Evolutionary conservation across 1,140 invertebrate species (phyloP), one percentile per base, ranked within the genome.

Genomic region (Antheraea pernyi): DNA sequence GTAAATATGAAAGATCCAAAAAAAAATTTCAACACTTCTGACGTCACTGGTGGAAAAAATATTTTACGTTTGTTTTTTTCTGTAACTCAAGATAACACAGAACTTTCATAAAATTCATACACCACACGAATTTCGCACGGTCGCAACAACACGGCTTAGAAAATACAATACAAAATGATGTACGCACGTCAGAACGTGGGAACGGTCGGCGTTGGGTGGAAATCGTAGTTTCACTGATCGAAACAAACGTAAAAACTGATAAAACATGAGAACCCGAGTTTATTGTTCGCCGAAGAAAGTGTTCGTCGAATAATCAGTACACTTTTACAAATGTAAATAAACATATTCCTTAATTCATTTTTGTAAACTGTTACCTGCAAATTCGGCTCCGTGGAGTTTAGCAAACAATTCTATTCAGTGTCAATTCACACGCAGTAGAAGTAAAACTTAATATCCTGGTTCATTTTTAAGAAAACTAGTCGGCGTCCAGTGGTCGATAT

Each of bases 181-280:
- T 19, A 60, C 4, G 22, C 19, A 60, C 59, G 59, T 30, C 19
- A 60, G 59, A 19, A 19, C 64, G 64, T 65, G 64, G 64, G 64
- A 65, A 19, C 64, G 64, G 64, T 19, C 61, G 30, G 30, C 30
- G 61, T 16, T 53, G 46, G 61, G 64, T 61, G 60, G 19, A 65
- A 65, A 48, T n/a, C 30, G 39, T 53, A 46, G 39, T 65, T 65
- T 65, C 64, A 65, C 64, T 65, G 64, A 65, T 65, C 19, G 60
- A 36, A 61, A 30, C 37, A n/a, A n/a, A 65, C 42, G 53, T 46
- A 65, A 65, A 65, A 39, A 48, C 18, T 22, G 64, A 65, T 65
- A 65, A 65, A 10, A 65, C 64, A 48, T 65, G 64, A 42, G 64
- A 65, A 65, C n/a, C 7, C n/a, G 0, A 10, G 11, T 53, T 7